These are phyloP conservation scores for Selene dorsalis DNA, from an alignment of 2,797 vertebrate species.

Conservation along the genomic window DNA sequence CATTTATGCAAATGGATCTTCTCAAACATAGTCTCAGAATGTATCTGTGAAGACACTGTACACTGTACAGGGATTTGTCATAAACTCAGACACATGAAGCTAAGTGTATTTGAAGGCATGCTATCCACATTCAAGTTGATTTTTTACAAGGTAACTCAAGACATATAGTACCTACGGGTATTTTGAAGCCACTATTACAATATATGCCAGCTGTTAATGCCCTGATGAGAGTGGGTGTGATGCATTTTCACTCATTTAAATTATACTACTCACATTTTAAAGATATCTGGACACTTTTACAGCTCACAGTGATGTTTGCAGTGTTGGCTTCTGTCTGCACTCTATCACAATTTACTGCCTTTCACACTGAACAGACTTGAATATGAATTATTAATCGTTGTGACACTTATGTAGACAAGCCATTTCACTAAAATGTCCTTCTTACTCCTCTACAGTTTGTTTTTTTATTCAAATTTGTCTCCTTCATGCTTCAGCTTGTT, in stretches of 20 bases:
- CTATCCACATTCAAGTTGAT: background rate
- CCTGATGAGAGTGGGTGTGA: background rate
- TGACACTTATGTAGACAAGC: background rate
- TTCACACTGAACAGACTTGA: background rate
- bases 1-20: conserved; percentile 17
- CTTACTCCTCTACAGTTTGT: background rate
- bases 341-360: background rate
- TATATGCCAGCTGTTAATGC: background rate
- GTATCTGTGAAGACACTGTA: background rate
- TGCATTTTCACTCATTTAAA: background rate
- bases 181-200: background rate
- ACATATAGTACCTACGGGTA: conserved; percentile 3
- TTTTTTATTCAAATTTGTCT: conserved; percentile 2
- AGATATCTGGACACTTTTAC: background rate
- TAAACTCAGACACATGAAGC: conserved; percentile 2
- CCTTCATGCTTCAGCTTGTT: background rate
- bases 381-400: background rate
- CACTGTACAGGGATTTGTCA: background rate
- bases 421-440: background rate
- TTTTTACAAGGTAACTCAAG: background rate
- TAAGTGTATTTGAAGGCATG: background rate
- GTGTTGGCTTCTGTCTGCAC: background rate
- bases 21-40: background rate
- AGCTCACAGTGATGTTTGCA: no score
- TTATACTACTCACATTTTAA: background rate